Evolutionary conservation across 2,797 vertebrate species (phyloP), one percentile per base, ranked within the genome.

Genomic region (Huso huso): DNA sequence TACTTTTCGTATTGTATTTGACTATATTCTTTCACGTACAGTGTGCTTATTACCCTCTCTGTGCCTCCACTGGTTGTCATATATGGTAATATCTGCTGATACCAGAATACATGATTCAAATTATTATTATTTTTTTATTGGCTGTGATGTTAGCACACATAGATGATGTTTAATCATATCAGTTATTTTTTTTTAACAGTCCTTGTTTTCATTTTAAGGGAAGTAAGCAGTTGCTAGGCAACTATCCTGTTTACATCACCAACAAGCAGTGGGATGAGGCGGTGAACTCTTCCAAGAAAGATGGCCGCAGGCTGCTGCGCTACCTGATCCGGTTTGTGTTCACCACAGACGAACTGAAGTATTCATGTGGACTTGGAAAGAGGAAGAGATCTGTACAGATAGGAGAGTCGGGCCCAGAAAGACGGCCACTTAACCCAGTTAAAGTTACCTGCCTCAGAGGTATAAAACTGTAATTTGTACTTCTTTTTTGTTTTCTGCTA

Each of bases 381-480:
- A 94, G 96, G 91, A 98, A 99, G 90, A 95, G 96, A 73, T 99
- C 96, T 68, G 93, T 97, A 82, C 95, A 97, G 90, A 94, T 94
- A 77, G 94, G 93, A 84, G 96, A 99, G 77, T 86, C 93, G 48
- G 95, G 95, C 78, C 93, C 95, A 70, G 96, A 98, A 90, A 94
- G 96, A 85, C 92, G 95, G 70, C 96, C 96, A 68, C 93, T 99
- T 81, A 97, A 98, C 91, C 95, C 96, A 50, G 89, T 98, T 85
- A 99, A 99, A 94, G 96, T 99, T 88, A 97, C 95, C 86, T 99
- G 96, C 88, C 96, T 99, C 89, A 94, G 96, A 98, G 96, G 96
- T 99, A 94, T 81, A 6, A 13, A 55, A 57, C 1, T 62, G 48
- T 23, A 10, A 9, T 62, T 59, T 49, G 49, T 57, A 37, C 37